phyloP scores from a whole-genome alignment of 1,140 invertebrate species.

The Phocides pigmalion region DNA sequence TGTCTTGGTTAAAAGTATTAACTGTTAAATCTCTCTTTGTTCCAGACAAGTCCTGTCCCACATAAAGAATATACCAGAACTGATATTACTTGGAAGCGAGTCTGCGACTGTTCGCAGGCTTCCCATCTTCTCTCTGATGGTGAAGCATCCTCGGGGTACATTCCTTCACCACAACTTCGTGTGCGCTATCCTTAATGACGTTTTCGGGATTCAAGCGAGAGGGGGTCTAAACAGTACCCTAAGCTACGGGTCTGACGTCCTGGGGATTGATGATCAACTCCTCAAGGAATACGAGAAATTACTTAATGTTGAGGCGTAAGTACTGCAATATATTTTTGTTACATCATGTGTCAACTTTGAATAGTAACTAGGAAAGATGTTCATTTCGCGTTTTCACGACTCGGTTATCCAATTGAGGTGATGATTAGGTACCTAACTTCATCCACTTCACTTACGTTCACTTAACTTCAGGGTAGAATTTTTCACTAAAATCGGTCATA shows the following conservation, averaged over 20 bases:
- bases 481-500: too few species aligned
- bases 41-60: conserved; percentile 89
- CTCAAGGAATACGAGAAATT: conserved; percentile 91
- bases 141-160: conserved; percentile 90
- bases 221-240: conserved; percentile 88
- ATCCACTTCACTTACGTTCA: too few species aligned
- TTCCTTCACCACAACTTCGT: conserved; percentile 97
- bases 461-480: too few species aligned
- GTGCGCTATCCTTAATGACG: conserved; percentile 93
- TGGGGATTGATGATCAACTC: conserved; percentile 92
- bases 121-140: conserved; percentile 94
- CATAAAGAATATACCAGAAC: conserved; percentile 89
- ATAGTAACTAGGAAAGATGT: too few species aligned
- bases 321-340: conserved; percentile 15
- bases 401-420: too few species aligned
- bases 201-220: conserved; percentile 95
- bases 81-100: conserved; percentile 91
- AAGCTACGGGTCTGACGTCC: conserved; percentile 92
- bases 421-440: too few species aligned
- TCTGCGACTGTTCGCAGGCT: conserved; percentile 87
- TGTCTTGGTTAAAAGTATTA: neutral
- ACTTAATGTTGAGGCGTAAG: conserved; percentile 89
- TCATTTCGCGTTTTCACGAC: too few species aligned
- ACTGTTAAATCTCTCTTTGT: conserved; percentile 54
- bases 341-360: too few species aligned